Evolutionary conservation across 2,888 invertebrate species (phyloP).

Genomic region (Hypena proboscidalis): DNA sequence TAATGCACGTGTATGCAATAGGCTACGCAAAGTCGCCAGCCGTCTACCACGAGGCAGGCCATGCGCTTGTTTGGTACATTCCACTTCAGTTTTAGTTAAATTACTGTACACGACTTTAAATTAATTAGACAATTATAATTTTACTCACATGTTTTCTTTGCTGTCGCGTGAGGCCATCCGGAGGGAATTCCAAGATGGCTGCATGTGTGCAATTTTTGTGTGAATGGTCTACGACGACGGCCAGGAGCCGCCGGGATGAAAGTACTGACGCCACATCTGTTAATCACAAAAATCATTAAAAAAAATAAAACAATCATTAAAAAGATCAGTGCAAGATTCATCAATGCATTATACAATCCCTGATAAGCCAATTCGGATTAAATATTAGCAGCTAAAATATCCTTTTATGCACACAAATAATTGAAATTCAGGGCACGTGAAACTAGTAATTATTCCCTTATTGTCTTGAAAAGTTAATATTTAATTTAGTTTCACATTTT

Average conservation of each 20-base stretch:
- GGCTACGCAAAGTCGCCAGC: no score
- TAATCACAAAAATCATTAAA: constrained; percentile 11
- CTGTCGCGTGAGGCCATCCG: constrained; percentile 88
- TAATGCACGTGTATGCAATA: no score
- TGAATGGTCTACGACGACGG: constrained; percentile 46
- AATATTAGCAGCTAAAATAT: no score
- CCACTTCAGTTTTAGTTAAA: not conserved
- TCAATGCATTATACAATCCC: no score
- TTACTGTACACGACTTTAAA: not conserved
- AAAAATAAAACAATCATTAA: not conserved
- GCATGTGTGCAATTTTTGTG: constrained; percentile 88
- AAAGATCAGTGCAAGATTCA: not conserved
- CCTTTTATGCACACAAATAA: no score
- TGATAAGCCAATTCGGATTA: no score
- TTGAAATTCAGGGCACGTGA: no score
- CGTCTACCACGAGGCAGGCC: no score
- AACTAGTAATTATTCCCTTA: no score
- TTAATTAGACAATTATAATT: not conserved
- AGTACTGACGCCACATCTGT: constrained; percentile 31
- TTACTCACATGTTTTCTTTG: constrained; percentile 86
- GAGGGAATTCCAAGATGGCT: constrained; percentile 92
- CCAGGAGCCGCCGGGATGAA: constrained; percentile 58
- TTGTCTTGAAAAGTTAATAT: no score
- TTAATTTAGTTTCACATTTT: no score
- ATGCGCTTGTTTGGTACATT: no score